phyloP scores from a whole-genome alignment of 2,797 vertebrate genomes.

The Hydrocynus forskahlii region DNA sequence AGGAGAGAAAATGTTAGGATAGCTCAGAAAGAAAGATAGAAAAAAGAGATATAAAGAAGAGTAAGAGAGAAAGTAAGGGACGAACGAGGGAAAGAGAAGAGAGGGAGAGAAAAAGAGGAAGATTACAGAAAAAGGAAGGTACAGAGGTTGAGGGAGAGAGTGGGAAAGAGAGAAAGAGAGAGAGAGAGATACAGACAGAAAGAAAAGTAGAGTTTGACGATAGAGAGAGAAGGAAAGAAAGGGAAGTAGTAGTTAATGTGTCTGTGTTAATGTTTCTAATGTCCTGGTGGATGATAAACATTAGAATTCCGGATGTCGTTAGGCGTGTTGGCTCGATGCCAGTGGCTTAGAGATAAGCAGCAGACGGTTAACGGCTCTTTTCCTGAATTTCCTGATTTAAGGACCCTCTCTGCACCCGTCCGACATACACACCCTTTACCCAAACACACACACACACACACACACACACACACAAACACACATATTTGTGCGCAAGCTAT shows the following conservation, averaged over 20 bases:
- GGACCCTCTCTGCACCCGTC: not conserved
- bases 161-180: not conserved
- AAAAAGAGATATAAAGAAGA: no score
- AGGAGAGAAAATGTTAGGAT: not conserved
- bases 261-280: slow-evolving; percentile 31
- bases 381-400: slow-evolving; percentile 36
- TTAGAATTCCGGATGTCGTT: slow-evolving; percentile 37
- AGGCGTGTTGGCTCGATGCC: slow-evolving; percentile 27
- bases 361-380: slow-evolving; percentile 29
- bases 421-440: not conserved
- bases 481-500: no score
- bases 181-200: not conserved
- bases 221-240: not conserved
- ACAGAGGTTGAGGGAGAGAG: no score
- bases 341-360: slow-evolving; percentile 6
- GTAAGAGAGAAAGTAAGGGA: no score
- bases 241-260: not conserved
- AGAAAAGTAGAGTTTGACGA: not conserved
- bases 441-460: slow-evolving; percentile 1
- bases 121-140: no score
- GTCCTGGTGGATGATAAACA: slow-evolving; percentile 27
- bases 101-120: not conserved
- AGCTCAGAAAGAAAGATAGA: no score
- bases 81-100: not conserved
- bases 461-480: not conserved